Base-by-base conservation (phyloP, 2,113 vertebrate species). In the Esox niger region DNA sequence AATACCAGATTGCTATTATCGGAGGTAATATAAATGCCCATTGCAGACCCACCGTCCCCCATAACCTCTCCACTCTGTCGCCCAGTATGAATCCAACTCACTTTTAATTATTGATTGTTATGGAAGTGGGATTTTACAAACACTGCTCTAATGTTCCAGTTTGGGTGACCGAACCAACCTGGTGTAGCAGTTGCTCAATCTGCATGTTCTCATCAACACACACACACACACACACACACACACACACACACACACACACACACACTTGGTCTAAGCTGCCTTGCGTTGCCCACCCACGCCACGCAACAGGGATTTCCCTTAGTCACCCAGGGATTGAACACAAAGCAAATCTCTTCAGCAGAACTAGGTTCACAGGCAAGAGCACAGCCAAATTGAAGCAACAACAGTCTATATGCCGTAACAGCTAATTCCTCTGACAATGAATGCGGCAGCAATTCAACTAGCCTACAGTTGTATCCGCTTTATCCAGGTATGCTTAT, bases 1-100 rank as follows among this genome's bases (percentile, higher is more conserved):
- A 93, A 93, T 91, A 90, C 87, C 92, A 95, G 90, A 92, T 90
- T 87, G 84, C 82, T 82, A 90, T 84, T 88, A 89, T 92, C 88
- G 86, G 88, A 88, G 91, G 88, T 90, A 93, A 92, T 77, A 84
- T 80, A 80, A 92, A 84, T 88, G 85, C 87, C 90, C 88, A 68
- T 68, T 83, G 88, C 82, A 88, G 32, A 29, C 43, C 32, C 10
- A 46, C 43, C 52, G 35, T n/a, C 4, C 15, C 30, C 23, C 66
- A 38, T 57, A 66, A 64, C 43, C 55, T 68, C 43, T 52, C 49
- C 56, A 23, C 4, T 52, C 25, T n/a, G 29, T 46, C 38, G 56
- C 55, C n/a, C 74, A 79, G 27, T 67, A 64, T 60, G 71, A 78
- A 60, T 59, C 64, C 46, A 33, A 49, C 58, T 84, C 58, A 52